phyloP scores from a whole-genome alignment of 2,888 invertebrate genomes.

The Chelonus formosanus region DNA sequence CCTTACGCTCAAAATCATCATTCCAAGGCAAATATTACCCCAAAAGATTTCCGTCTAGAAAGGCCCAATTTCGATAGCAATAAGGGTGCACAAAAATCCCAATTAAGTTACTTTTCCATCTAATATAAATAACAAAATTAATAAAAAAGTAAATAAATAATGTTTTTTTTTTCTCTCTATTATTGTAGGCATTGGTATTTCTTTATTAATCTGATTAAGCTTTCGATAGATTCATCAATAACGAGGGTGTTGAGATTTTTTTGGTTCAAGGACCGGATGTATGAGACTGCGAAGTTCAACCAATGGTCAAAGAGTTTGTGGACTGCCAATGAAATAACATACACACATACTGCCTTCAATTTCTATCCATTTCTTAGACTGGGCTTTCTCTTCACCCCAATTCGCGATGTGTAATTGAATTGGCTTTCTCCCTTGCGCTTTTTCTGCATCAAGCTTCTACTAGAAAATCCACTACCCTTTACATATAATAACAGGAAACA shows the following conservation, averaged over 20 bases:
- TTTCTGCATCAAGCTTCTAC: constrained; percentile 8
- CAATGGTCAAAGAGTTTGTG: constrained; percentile 32
- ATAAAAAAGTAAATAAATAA: no score
- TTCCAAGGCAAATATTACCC: constrained; percentile 56
- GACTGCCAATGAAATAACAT: constrained; percentile 39
- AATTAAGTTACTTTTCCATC: constrained; percentile 25
- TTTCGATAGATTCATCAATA: constrained; percentile 1
- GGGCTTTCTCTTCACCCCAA: constrained; percentile 14
- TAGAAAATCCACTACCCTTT: neutral
- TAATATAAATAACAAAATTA: no score
- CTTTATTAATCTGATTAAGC: constrained; percentile 5
- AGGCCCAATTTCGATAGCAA: constrained; percentile 21
- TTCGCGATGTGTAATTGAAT: constrained; percentile 51
- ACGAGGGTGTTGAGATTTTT: constrained; percentile 17
- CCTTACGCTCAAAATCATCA: constrained; percentile 42
- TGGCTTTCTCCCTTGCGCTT: constrained; percentile 38
- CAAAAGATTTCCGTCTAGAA: constrained; percentile 48
- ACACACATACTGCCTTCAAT: constrained; percentile 22
- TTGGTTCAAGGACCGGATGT: constrained; percentile 40
- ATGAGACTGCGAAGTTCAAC: constrained; percentile 33
- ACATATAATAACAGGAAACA: neutral
- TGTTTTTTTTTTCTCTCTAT: no score
- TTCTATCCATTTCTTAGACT: constrained; percentile 36
- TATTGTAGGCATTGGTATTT: neutral
- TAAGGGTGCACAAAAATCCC: constrained; percentile 1